Conservation (phyloP, 2,888 invertebrate species). For the Heteromyza rotundicornis region DNA sequence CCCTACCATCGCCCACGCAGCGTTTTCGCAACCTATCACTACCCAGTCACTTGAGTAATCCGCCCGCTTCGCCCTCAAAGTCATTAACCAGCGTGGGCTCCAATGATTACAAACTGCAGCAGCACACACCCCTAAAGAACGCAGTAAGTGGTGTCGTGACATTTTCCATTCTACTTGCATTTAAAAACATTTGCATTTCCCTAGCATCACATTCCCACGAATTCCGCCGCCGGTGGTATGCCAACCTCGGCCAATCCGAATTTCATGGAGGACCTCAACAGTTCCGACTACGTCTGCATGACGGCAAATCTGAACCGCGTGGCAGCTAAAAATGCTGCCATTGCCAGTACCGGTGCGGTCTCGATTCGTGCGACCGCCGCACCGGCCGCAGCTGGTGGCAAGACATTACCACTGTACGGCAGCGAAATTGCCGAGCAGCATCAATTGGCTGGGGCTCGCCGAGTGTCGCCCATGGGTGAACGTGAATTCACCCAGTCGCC, state of each 20-base stretch:
- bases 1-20: constrained; percentile 46
- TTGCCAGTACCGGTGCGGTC: neutral
- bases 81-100: constrained; percentile 27
- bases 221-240: constrained; percentile 40
- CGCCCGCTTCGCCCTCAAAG: constrained; percentile 38
- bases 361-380: neutral
- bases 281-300: constrained; percentile 85
- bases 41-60: constrained; percentile 50
- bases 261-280: constrained; percentile 74
- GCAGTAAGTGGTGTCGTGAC: constrained; percentile 24
- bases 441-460: constrained; percentile 20
- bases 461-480: constrained; percentile 24
- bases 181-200: neutral
- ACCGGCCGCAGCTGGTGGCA: neutral
- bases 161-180: neutral
- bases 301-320: constrained; percentile 70
- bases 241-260: constrained; percentile 61
- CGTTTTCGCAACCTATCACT: constrained; percentile 60
- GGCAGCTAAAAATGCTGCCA: constrained; percentile 5
- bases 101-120: constrained; percentile 45
- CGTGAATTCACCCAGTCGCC: constrained; percentile 36
- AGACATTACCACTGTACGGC: neutral
- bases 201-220: constrained; percentile 42
- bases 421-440: constrained; percentile 25
- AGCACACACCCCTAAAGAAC: constrained; percentile 53